Evolutionary conservation across 2,113 vertebrate genomes (phyloP).

Genomic region (Psilopsiagon aurifrons): DNA sequence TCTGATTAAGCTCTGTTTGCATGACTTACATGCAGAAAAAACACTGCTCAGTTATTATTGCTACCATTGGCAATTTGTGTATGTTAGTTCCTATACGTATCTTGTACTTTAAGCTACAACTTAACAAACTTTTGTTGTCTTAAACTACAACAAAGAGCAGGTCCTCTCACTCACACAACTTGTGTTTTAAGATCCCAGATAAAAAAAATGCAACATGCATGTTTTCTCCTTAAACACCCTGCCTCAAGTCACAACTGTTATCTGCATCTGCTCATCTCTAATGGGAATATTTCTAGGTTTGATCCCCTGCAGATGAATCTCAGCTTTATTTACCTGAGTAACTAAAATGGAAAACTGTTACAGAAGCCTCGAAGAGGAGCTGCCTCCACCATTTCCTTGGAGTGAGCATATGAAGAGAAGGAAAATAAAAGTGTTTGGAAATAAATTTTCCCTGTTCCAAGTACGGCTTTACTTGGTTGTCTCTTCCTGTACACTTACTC

Average conservation of each 20-base stretch:
- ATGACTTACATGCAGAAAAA: neutral
- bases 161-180: neutral
- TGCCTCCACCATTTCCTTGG: neutral
- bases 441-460: neutral
- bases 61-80: neutral
- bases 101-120: neutral
- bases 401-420: neutral
- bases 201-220: neutral
- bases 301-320: neutral
- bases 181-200: neutral
- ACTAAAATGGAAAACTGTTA: neutral
- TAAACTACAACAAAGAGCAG: neutral
- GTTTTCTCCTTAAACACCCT: neutral
- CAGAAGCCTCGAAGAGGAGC: neutral
- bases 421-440: neutral
- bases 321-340: neutral
- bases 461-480: neutral
- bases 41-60: neutral
- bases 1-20: neutral
- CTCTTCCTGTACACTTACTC: neutral
- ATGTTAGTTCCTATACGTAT: accelerated
- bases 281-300: neutral
- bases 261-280: neutral
- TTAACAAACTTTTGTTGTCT: neutral
- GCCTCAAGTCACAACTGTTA: neutral